Evolutionary conservation across 2,113 vertebrate species (phyloP).

Genomic region (Chlorodrepanis virens): DNA sequence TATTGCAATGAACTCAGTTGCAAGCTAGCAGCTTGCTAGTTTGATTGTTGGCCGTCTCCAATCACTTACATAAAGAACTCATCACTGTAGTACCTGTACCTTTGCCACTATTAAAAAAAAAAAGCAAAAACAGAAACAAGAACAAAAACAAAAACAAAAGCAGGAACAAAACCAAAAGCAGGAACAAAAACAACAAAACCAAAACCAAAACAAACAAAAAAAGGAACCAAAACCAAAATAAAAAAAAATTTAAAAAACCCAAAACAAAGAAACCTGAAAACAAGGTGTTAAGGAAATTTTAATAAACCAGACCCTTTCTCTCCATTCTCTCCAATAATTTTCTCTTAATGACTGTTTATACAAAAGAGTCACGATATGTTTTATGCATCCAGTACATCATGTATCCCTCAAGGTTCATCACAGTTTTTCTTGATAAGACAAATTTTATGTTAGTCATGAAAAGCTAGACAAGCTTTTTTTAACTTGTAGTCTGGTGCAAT

Average conservation of each 20-base stretch:
- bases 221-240: background rate
- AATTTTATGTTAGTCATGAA: background rate
- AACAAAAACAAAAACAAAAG: background rate
- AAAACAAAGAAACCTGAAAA: background rate
- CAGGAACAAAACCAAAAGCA: background rate
- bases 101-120: background rate
- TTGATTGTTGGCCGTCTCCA: background rate
- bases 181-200: background rate
- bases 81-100: background rate
- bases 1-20: background rate
- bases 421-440: background rate
- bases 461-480: background rate
- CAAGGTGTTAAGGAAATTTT: background rate
- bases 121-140: background rate
- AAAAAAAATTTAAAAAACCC: too few relatives aligned
- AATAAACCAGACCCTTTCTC: background rate
- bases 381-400: background rate
- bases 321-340: background rate
- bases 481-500: background rate
- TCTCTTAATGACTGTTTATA: background rate
- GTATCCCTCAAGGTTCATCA: background rate
- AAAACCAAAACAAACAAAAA: background rate
- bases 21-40: background rate
- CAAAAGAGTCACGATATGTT: background rate
- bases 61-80: background rate